Evolutionary conservation across 2,113 vertebrate species (phyloP), one percentile per base, ranked within the genome.

Genomic region (Heloderma charlesbogerti): DNA sequence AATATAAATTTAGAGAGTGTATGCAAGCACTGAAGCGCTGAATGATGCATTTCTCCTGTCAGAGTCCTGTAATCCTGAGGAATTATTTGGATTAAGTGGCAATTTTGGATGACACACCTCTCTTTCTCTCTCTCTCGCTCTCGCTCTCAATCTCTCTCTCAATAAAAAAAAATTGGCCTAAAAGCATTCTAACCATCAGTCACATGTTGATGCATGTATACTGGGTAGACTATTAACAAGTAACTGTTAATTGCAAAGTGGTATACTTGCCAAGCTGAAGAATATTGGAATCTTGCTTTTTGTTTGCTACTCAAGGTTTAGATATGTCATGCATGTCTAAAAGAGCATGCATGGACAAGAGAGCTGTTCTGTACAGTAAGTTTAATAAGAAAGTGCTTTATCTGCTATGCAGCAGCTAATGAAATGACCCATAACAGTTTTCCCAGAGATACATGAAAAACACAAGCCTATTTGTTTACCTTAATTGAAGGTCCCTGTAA

Each of bases 131-230:
- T 60, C 48, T 48, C 48, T 48, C 48, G 3, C 48, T 48, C 48
- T 48, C 48, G 3, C 48, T 48, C 48, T 48, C 48, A 4, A 3
- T 48, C 48, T 48, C 48, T 48, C 48, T 48, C 48, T 48, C 48
- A 48, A 4, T 48, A 3, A 48, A 3, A 48, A 3, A 48, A 48
- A 75, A 63, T 88, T 63, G 27, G 25, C 37, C 51, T 31, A 16
- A 72, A 79, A 80, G 94, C 81, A 72, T 91, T 91, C 34, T 89
- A 45, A 71, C 85, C n/a, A 51, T 37, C 54, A 63, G 54, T 34
- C 1, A 87, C 3, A 80, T 81, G 25, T 72, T 83, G 88, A 89
- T 86, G 3, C 78, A 27, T 37, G 74, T 82, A 87, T 92, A 71
- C 1, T 1, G 6, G 85, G 51, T 88, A 87, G 84, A 69, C 9